Conservation (phyloP, 2,797 vertebrate genomes). For the Glossophaga mutica region DNA sequence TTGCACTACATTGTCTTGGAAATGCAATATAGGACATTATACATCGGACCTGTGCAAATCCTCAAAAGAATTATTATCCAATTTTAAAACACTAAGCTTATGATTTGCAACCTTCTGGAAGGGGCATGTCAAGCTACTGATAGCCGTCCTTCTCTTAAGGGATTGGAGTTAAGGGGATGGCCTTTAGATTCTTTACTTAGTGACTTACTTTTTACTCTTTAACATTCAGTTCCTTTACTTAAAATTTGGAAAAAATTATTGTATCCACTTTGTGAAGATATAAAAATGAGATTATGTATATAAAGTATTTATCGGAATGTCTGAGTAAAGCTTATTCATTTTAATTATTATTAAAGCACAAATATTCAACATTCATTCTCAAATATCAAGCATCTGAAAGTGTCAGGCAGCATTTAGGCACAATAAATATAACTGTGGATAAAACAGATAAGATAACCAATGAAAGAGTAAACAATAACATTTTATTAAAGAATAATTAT, state of each 20-base stretch:
- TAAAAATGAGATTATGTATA: not conserved
- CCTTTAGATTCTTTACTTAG: not conserved
- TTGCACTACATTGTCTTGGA: constrained; percentile 16
- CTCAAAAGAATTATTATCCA: not conserved
- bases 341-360: not conserved
- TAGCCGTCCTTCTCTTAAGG: not conserved
- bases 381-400: not conserved
- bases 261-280: not conserved
- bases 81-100: not conserved
- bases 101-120: not conserved
- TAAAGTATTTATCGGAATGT: not conserved
- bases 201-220: not conserved
- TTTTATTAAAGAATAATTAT: not conserved
- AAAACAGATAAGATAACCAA: not conserved
- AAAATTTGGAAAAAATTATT: not conserved
- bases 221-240: constrained; percentile 4
- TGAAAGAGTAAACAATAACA: not conserved
- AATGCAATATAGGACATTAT: not conserved
- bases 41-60: not conserved
- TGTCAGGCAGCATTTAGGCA: not conserved
- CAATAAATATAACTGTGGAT: not conserved
- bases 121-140: not conserved
- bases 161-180: not conserved
- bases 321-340: not conserved
- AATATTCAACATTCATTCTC: not conserved